Evolutionary conservation across 2,888 invertebrate species (phyloP).

Genomic region (Entomobrya multifasciata): DNA sequence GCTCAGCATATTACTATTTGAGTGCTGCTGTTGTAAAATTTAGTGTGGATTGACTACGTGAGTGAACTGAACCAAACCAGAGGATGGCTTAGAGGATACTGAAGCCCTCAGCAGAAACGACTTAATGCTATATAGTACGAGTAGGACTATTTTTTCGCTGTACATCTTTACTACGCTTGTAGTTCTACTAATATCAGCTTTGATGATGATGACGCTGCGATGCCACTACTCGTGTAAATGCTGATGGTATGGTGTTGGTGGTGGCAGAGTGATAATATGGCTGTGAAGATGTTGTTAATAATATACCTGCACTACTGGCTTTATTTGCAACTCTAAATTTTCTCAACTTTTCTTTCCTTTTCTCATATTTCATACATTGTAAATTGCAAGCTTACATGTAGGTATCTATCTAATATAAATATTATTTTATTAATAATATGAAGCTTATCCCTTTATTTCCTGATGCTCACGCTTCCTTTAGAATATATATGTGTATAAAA

Average conservation of each 20-base stretch:
- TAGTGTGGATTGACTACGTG: background rate
- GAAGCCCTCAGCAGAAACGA: background rate
- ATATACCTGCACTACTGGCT: constrained; percentile 40
- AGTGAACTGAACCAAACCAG: constrained; percentile 31
- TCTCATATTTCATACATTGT: too few species aligned
- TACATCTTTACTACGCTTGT: too few species aligned
- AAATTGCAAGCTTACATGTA: background rate
- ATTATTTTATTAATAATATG: constrained; percentile 37
- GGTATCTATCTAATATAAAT: constrained; percentile 19
- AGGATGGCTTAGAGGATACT: constrained; percentile 46
- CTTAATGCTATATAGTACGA: constrained; percentile 13
- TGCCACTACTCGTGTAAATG: background rate
- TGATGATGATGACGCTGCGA: constrained; percentile 1
- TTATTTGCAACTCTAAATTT: constrained; percentile 26
- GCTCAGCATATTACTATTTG: background rate
- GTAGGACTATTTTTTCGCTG: background rate
- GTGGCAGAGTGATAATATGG: constrained; percentile 25
- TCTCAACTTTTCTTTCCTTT: constrained; percentile 26
- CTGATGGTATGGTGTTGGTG: constrained; percentile 31
- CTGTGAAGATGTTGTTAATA: constrained; percentile 28
- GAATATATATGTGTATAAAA: background rate
- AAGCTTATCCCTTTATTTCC: background rate
- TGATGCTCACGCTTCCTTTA: background rate
- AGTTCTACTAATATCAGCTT: background rate
- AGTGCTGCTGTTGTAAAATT: constrained; percentile 5